These are phyloP conservation scores for Eutolmus rufibarbis DNA, from an alignment of 2,888 invertebrate genomes.

Conservation along the genomic window DNA sequence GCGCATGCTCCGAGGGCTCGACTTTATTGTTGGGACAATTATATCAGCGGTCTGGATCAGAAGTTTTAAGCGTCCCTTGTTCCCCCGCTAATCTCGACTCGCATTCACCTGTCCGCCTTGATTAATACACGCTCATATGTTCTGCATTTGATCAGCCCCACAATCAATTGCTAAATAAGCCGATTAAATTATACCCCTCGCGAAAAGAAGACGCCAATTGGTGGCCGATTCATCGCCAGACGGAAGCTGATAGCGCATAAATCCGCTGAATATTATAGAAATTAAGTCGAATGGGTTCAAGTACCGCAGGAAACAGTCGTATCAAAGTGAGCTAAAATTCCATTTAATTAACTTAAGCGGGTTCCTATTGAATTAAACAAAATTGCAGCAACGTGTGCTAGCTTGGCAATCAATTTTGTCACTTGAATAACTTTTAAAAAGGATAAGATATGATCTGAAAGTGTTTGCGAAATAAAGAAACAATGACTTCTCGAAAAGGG, in stretches of 20 bases:
- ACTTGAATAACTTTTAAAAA: not conserved
- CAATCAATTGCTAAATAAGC: not conserved
- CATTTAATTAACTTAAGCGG: not conserved
- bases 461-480: not conserved
- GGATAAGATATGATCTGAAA: not conserved
- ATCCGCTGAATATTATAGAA: not conserved
- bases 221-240: not conserved
- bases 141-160: not conserved
- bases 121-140: not conserved
- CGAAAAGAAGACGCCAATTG: not conserved
- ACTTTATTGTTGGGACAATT: not conserved
- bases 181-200: not conserved
- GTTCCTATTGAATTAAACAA: not conserved
- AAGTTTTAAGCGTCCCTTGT: not conserved
- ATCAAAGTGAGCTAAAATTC: not conserved
- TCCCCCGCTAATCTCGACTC: not conserved
- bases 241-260: not conserved
- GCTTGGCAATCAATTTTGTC: not conserved
- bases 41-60: not conserved
- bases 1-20: not conserved
- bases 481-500: not conserved
- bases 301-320: not conserved
- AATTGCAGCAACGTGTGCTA: not conserved
- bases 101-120: not conserved
- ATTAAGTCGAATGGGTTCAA: not conserved